A percentile compares a stretch with the other conserved stretches of the same genome.
phyloP scores from a whole-genome alignment of 2,888 invertebrate species.

The Arrhopalites spinosus region DNA sequence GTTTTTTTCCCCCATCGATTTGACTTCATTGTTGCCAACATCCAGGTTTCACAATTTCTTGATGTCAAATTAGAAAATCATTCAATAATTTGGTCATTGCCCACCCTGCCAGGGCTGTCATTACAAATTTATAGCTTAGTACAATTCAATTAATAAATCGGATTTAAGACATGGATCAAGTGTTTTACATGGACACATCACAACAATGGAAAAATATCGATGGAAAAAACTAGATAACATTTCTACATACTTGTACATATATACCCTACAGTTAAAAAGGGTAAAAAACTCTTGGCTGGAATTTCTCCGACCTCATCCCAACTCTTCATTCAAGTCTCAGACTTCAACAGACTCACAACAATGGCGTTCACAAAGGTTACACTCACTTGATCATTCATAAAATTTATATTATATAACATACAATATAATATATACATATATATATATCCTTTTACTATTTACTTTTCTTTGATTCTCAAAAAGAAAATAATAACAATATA shows the following conservation, averaged over 20 bases:
- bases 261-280: conserved; percentile 39
- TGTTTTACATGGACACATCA: conserved; percentile 27
- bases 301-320: conserved; percentile 38
- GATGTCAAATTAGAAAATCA: conserved; percentile 18
- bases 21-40: conserved; percentile 37
- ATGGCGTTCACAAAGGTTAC: conserved; percentile 39
- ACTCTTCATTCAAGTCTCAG: conserved; percentile 40
- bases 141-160: conserved; percentile 34
- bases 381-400: not conserved
- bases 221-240: conserved; percentile 25
- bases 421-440: not conserved
- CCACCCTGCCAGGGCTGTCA: not conserved
- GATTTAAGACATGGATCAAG: conserved; percentile 25
- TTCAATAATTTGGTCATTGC: conserved; percentile 14
- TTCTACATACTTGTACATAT: not conserved
- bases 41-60: conserved; percentile 11
- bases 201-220: conserved; percentile 35
- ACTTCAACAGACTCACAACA: conserved; percentile 36
- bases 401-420: too few relatives aligned
- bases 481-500: too few relatives aligned
- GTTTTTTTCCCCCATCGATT: conserved; percentile 27
- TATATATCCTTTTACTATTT: not conserved
- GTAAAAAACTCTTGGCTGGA: conserved; percentile 34
- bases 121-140: conserved; percentile 15
- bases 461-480: too few relatives aligned